Evolutionary conservation across 2,888 invertebrate species (phyloP), one percentile per base, ranked within the genome.

Genomic region (Monochamus alternatus): DNA sequence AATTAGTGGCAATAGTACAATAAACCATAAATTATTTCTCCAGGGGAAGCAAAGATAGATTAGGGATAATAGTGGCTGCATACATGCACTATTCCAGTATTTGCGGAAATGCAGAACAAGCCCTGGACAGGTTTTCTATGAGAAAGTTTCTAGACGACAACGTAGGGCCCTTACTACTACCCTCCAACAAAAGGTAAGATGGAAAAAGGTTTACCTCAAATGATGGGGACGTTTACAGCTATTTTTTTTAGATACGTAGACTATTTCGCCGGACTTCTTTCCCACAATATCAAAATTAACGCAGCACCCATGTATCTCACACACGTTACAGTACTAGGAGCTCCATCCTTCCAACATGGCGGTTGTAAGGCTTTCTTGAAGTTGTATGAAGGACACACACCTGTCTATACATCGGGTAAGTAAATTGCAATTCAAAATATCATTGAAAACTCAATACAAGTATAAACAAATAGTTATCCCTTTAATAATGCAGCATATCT

Each of bases 31-130:
- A 12, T 30, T 38, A 74, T 75, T 72, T 62, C 86, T 90, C 4
- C 90, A 95, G 95, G 91, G 96, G 96, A 59, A 95, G 94, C 86
- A 93, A 95, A 84, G 96, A 96, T 85, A 92, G 97, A 74, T 91
- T 96, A 47, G 97, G 97, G 63, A 95, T 97, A 69, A 93, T 97
- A 80, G 95, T 97, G 78, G 96, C 97, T 31, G 96, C 97, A 12
- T 97, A 97, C 90, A 95, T 97, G 94, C 96, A 97, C 90, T 98
- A 97, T 91, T 96, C 96, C 81, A 96, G 94, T 86, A 97, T 98
- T 85, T 97, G 97, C 89, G 96, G 96, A n/a, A 92, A 90, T 63
- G 92, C 92, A 3, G 94, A 94, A 87, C 94, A 95, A 87, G 96
- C 97, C 9, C 91, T 97, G 84, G 97, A 98, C 90, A 92, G 97